Evolutionary conservation across 2,888 invertebrate genomes (phyloP).

Genomic region (Thereva unica): DNA sequence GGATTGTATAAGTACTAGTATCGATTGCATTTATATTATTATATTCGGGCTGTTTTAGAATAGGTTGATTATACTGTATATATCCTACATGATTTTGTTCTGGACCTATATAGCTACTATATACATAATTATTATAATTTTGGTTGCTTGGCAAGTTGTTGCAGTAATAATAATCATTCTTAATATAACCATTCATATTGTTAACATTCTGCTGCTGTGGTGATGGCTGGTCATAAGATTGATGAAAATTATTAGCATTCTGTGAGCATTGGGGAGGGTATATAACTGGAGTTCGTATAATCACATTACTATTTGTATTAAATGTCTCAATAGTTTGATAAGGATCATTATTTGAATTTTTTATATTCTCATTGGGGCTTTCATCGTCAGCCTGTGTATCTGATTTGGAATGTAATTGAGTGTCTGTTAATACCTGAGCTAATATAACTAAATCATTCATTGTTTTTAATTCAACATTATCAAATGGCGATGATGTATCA

Average conservation of each 20-base stretch:
- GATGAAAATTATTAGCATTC: background rate
- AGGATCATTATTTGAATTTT: background rate
- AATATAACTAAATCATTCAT: constrained; percentile 91
- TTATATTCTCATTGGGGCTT: background rate
- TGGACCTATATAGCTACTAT: constrained; percentile 45
- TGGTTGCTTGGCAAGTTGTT: constrained; percentile 58
- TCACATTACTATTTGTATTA: too few relatives aligned
- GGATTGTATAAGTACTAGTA: background rate
- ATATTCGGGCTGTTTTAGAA: too few relatives aligned
- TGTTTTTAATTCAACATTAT: constrained; percentile 88
- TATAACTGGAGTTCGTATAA: too few relatives aligned
- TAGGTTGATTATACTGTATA: too few relatives aligned
- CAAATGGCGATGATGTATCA: constrained; percentile 90
- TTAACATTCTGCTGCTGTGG: constrained; percentile 11
- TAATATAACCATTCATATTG: constrained; percentile 15
- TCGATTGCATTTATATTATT: constrained; percentile 13
- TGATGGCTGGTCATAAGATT: constrained; percentile 21
- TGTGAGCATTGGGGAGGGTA: constrained; percentile 18
- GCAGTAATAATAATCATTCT: constrained; percentile 56
- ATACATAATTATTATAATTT: constrained; percentile 52
- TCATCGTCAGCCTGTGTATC: background rate
- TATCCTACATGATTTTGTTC: background rate
- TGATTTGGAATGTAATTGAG: constrained; percentile 46
- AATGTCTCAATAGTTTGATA: background rate
- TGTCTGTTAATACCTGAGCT: constrained; percentile 72